Evolutionary conservation across 1,140 invertebrate species (phyloP).

Genomic region (Drosophila sulfurigaster): DNA sequence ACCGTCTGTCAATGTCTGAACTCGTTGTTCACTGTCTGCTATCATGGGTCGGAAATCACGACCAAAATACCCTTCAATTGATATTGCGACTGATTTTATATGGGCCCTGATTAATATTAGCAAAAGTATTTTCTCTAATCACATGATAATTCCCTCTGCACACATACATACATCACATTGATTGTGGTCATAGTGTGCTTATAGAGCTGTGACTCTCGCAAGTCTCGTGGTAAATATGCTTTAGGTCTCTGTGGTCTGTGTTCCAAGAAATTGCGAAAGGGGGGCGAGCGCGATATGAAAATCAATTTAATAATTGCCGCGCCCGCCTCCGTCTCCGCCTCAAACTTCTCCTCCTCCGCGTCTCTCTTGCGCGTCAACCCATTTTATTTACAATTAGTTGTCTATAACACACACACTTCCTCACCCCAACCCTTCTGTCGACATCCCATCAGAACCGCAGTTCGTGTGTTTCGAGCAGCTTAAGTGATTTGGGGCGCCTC

Average conservation of each 20-base stretch:
- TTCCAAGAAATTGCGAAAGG: constrained; percentile 46
- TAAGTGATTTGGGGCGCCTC: constrained; percentile 83
- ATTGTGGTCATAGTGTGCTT: constrained; percentile 11
- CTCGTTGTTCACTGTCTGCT: constrained; percentile 25
- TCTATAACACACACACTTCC: constrained; percentile 39
- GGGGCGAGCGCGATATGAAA: constrained; percentile 61
- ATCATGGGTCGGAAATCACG: constrained; percentile 67
- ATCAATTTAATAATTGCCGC: constrained; percentile 75
- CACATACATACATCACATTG: constrained; percentile 14
- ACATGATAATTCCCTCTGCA: constrained; percentile 70
- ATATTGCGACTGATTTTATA: constrained; percentile 75
- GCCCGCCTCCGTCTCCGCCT: constrained; percentile 14
- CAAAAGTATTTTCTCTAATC: constrained; percentile 71
- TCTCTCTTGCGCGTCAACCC: constrained; percentile 68
- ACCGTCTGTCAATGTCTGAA: constrained; percentile 19
- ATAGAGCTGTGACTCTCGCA: not conserved
- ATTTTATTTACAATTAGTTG: constrained; percentile 81
- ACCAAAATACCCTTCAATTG: constrained; percentile 81
- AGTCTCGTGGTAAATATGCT: constrained; percentile 17
- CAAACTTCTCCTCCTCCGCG: constrained; percentile 2
- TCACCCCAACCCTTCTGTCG: not conserved
- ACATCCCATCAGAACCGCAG: not conserved
- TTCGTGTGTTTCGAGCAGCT: constrained; percentile 62
- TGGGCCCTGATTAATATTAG: constrained; percentile 78
- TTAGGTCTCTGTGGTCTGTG: constrained; percentile 17